Base-by-base conservation (phyloP, 2,113 vertebrate species). In the Corapipo altera region DNA sequence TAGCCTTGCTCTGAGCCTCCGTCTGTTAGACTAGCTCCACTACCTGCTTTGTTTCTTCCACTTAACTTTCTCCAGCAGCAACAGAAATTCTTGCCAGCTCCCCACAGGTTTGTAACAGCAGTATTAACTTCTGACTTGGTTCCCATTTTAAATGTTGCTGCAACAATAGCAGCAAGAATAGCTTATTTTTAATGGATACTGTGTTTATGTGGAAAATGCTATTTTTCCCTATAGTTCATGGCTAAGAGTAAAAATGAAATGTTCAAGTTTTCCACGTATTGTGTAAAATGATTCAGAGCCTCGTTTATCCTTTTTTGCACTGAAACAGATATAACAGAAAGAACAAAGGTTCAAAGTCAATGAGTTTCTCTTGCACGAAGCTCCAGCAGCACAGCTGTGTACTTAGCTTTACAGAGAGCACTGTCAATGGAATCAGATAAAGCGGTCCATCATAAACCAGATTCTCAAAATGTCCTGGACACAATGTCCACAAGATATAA, bases 291-390 rank as follows among this genome's bases (percentile, higher is more conserved):
- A 91, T 70, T 91, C 89, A 96, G 58, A 88, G 59, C 11, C 49
- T 85, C 87, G 73, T 89, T 91, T 91, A 94, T 87, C 5, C 3
- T 30, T 77, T 82, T 78, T 62, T 41, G 77, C 51, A 62, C 55
- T 5, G 15, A 89, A 91, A 85, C 23, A 62, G 61, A 64, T 78
- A 71, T 15, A 89, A 73, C 71, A 2, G 41, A 54, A 88, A 73
- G 85, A 74, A 77, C 71, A 77, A 88, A 64, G 7, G 89, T 96
- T 96, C 87, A 93, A 94, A 96, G 91, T 96, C 95, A 96, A 93
- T 1, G 22, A 83, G 88, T 41, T 94, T 64, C 30, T 78, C 52
- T 84, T 91, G 52, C 80, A 59, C 8, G 26, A 73, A 80, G 64
- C 30, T 91, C 76, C 57, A 84, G 44, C 74, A 85, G 46, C 62